Conservation (phyloP, 2,888 invertebrate species). For the Acanthosepion lycidas region DNA sequence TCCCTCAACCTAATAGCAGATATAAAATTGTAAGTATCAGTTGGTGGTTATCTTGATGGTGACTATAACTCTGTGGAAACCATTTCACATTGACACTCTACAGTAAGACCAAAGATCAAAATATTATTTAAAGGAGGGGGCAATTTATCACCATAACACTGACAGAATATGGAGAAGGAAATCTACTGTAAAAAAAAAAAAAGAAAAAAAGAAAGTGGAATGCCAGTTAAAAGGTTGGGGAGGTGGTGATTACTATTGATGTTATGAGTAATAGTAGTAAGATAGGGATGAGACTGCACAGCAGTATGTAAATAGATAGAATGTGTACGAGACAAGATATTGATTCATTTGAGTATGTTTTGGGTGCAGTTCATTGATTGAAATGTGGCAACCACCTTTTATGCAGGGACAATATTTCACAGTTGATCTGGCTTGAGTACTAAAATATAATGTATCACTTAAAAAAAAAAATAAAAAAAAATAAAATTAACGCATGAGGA, state of each 20-base stretch:
- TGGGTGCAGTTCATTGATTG: conserved; percentile 13
- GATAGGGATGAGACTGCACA: not conserved
- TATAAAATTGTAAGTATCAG: not conserved
- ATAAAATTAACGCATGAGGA: not conserved
- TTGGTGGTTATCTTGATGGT: not conserved
- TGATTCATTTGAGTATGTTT: not conserved
- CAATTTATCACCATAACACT: not conserved
- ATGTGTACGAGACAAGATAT: not conserved
- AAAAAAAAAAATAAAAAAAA: too few relatives aligned
- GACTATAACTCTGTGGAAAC: not conserved
- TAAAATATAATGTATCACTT: not conserved
- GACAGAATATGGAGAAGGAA: conserved; percentile 10
- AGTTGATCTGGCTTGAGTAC: conserved; percentile 4
- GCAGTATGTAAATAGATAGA: not conserved
- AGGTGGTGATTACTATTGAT: not conserved
- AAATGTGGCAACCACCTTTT: not conserved
- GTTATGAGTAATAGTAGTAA: not conserved
- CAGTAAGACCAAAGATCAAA: not conserved
- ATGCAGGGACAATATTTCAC: not conserved
- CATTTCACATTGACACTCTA: not conserved
- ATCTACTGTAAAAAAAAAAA: not conserved
- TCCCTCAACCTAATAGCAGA: not conserved
- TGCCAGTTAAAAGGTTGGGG: not conserved
- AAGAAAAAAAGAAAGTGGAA: not conserved
- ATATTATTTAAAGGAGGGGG: not conserved